Base-by-base conservation (phyloP, 2,113 vertebrate species). In the Chelonoidis abingdonii region DNA sequence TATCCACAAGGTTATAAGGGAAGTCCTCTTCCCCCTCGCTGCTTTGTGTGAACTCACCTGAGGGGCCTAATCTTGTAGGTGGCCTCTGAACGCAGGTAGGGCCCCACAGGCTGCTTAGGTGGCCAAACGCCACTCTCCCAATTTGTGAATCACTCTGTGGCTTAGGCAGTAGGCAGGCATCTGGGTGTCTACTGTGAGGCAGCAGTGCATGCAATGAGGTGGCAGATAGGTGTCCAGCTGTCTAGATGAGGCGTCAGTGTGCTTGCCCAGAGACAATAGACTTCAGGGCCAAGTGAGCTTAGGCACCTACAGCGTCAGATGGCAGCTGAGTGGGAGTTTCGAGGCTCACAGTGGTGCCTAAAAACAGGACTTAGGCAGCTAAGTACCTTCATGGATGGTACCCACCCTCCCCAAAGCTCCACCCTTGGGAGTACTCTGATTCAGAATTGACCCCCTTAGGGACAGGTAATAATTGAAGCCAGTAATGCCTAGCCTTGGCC, bases 391-490 rank as follows among this genome's bases (percentile, higher is more conserved):
- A 52, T 47, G 65, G 13, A 8, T 59, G 41, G 11, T 79, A 27
- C 54, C 80, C 62, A 8, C 1, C 49, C 54, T 57, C 69, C 79
- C 52, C 75, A 80, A 69, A 84, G 53, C 35, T 7, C 41, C 76
- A n/a, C 4, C 57, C 10, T 92, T 65, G 84, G 59, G 47, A 7
- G 1, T 19, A 52, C 8, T 84, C 82, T 65, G 62, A 21, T 41
- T 44, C 41, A 44, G n/a, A 25, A 1, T 27, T 90, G 31, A 6
- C 38, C 38, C 75, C n/a, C 80, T 17, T 69, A 59, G 41, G 72
- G 35, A 22, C 4, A 3, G 0, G 11, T 44, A 27, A 38, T 41
- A 83, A 3, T 44, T 57, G 53, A 56, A 57, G 14, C 24, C 5
- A 76, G 41, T 83, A 44, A 38, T 41, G 24, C 8, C 5, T 16